A percentile compares a stretch with the other conserved stretches of the same genome.
Evolutionary conservation across 2,888 invertebrate species (phyloP).

Genomic region (Trachelus iudaicus): DNA sequence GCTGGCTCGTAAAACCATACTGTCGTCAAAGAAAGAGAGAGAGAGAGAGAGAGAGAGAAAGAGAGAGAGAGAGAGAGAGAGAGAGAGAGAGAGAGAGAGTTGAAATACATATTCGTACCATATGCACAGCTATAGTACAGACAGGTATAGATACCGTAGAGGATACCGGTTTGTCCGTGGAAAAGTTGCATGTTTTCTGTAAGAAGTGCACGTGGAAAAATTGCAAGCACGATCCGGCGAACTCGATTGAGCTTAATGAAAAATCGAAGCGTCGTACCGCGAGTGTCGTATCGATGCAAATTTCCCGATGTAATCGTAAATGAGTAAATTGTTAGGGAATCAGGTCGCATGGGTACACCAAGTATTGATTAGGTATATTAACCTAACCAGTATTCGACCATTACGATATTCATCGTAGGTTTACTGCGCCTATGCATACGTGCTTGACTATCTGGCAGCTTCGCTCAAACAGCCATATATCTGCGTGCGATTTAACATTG

Average conservation of each 20-base stretch:
- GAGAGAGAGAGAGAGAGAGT: background rate
- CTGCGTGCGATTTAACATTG: background rate
- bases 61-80: background rate
- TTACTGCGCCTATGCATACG: background rate
- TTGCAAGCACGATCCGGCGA: background rate
- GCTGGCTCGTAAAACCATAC: slow-evolving; percentile 19
- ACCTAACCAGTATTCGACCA: background rate
- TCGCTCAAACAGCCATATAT: background rate
- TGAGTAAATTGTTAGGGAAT: background rate
- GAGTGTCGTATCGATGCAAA: background rate
- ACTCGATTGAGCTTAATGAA: background rate
- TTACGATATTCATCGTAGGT: background rate
- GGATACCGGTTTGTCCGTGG: background rate
- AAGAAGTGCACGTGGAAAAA: background rate
- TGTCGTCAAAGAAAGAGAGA: background rate
- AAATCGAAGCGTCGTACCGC: background rate
- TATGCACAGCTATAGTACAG: background rate
- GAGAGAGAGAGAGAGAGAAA: background rate
- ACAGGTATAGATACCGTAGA: background rate
- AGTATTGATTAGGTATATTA: background rate
- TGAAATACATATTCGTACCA: background rate
- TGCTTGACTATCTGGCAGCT: background rate
- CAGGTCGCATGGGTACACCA: background rate
- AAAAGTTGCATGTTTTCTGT: no score
- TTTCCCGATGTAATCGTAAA: background rate